A percentile compares a stretch with the other conserved stretches of the same genome.
These are phyloP conservation scores for Drosophila pachea DNA, from an alignment of 1,140 invertebrate genomes.

Conservation along the genomic window DNA sequence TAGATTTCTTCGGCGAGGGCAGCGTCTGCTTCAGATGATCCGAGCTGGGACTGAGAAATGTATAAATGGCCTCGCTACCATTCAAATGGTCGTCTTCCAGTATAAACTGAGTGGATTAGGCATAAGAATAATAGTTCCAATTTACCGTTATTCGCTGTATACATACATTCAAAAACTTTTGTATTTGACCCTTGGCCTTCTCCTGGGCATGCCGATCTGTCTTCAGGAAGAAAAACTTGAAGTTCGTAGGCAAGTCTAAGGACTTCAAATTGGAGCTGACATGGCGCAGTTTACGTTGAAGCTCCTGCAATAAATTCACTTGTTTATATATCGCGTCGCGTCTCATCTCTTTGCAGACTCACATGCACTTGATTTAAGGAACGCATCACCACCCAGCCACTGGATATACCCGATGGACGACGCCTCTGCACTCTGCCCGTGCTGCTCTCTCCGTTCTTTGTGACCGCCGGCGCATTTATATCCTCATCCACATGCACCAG, in stretches of 20 bases:
- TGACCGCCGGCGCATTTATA: slow-evolving; percentile 69
- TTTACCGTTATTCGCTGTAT: neutral
- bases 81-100: slow-evolving; percentile 91
- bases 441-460: slow-evolving; percentile 47
- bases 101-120: slow-evolving; percentile 83
- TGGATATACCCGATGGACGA: slow-evolving; percentile 84
- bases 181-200: slow-evolving; percentile 89
- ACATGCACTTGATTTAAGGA: slow-evolving; percentile 89
- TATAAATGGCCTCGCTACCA: slow-evolving; percentile 92
- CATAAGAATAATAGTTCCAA: neutral
- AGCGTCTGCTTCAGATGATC: slow-evolving; percentile 90
- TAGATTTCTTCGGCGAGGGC: slow-evolving; percentile 88
- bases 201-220: slow-evolving; percentile 88
- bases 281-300: slow-evolving; percentile 90
- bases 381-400: slow-evolving; percentile 90
- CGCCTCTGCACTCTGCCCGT: slow-evolving; percentile 70
- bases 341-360: slow-evolving; percentile 28
- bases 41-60: slow-evolving; percentile 93
- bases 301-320: slow-evolving; percentile 81
- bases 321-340: neutral
- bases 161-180: slow-evolving; percentile 90
- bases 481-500: slow-evolving; percentile 88
- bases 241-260: slow-evolving; percentile 88
- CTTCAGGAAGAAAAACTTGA: slow-evolving; percentile 89
- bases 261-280: slow-evolving; percentile 89